A percentile compares a stretch with the other conserved stretches of the same genome.
phyloP scores from a whole-genome alignment of 1,140 invertebrate genomes.

The Macrostomum lignano region DNA sequence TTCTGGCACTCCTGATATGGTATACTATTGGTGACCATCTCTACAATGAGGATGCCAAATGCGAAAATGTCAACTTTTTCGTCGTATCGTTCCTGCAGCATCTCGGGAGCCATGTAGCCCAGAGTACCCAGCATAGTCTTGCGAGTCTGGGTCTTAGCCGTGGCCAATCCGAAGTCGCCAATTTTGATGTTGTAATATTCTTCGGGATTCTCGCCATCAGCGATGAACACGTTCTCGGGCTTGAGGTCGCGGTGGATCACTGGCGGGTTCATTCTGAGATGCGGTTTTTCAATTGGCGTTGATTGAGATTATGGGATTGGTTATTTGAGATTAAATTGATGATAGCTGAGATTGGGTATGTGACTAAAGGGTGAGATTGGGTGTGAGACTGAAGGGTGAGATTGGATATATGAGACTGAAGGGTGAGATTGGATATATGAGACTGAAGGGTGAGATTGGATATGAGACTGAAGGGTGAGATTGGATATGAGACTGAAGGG shows the following conservation, averaged over 20 bases:
- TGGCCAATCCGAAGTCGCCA: constrained; percentile 85
- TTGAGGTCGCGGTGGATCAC: constrained; percentile 70
- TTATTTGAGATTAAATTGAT: no score
- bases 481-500: no score
- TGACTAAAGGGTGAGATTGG: no score
- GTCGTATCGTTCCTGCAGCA: constrained; percentile 99
- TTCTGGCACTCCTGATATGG: constrained; percentile 65
- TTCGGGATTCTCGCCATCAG: constrained; percentile 46
- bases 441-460: no score
- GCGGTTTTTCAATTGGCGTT: constrained; percentile 5
- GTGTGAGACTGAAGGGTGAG: no score
- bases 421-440: no score
- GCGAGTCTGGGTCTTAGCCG: no score
- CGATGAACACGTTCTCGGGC: constrained; percentile 99
- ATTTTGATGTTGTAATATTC: constrained; percentile 51
- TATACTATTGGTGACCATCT: constrained; percentile 99
- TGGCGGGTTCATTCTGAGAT: constrained; percentile 27
- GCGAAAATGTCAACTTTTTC: constrained; percentile 96
- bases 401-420: no score
- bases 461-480: no score
- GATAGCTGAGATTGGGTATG: no score
- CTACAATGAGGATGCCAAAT: constrained; percentile 99
- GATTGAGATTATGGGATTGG: constrained; percentile 3
- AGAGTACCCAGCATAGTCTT: constrained; percentile 52
- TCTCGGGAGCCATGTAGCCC: constrained; percentile 97